phyloP scores from a whole-genome alignment of 2,888 invertebrate species.

The Polyploca ridens region DNA sequence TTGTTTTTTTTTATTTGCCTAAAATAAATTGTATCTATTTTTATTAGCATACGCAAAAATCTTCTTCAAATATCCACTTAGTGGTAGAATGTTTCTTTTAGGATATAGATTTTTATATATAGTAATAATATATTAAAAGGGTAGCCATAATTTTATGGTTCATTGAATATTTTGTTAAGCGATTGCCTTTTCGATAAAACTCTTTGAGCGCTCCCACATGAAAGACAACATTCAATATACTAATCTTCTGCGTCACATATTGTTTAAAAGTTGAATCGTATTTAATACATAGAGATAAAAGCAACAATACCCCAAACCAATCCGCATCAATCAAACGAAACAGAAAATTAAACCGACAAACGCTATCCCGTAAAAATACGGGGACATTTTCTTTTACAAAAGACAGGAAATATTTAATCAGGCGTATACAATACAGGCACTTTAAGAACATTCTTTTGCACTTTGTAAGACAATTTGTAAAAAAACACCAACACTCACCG shows the following conservation, averaged over 20 bases:
- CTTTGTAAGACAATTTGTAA: constrained; percentile 19
- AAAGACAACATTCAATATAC: not conserved
- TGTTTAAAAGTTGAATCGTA: not conserved
- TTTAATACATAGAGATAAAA: not conserved
- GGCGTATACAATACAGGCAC: constrained; percentile 2
- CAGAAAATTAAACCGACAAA: constrained; percentile 6
- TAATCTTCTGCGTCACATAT: not conserved
- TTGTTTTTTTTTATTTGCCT: too few relatives aligned
- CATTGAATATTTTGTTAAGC: constrained; percentile 37
- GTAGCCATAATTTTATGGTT: constrained; percentile 32
- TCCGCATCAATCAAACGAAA: constrained; percentile 1
- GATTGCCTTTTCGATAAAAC: constrained; percentile 25
- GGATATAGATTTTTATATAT: not conserved
- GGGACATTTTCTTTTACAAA: constrained; percentile 24
- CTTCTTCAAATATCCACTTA: not conserved
- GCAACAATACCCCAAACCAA: not conserved
- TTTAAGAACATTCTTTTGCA: constrained; percentile 4
- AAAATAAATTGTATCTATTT: too few relatives aligned
- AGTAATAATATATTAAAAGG: not conserved
- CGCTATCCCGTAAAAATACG: not conserved
- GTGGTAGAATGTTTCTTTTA: not conserved
- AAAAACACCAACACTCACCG: constrained; percentile 60
- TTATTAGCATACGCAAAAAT: not conserved
- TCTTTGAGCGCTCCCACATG: not conserved
- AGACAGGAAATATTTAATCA: constrained; percentile 14